Base-by-base conservation (phyloP, 1,140 invertebrate species). In the Sogatella furcifera region DNA sequence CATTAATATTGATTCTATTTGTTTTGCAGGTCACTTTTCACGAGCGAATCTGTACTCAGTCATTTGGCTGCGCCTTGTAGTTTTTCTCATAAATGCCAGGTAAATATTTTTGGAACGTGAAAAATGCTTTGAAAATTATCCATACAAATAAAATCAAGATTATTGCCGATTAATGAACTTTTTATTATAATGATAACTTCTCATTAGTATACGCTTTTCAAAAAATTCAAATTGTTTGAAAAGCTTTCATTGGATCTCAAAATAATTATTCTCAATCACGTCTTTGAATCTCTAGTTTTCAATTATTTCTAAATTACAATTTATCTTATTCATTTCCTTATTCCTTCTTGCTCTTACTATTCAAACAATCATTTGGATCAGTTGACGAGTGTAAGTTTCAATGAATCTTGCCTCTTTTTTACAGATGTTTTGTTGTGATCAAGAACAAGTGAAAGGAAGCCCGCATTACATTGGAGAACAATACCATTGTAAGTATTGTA, bases 1-100 rank as follows among this genome's bases (percentile, higher is more conserved):
- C 4, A 43, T 59, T 19, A 49, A 31, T 44, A 6, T 43, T 60
- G 31, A 31, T 38, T n/a, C 31, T 13, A n/a, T 41, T 53, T 57
- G 9, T 60, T 60, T 58, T 38, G 24, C 41, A 22, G 38, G 31
- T n/a, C 59, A 61, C n/a, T 57, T 52, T 21, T 64, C 8, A 49
- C 62, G 4, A 60, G 61, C 34, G 62, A 60, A 3, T 58, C 55
- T 5, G 61, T 57, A 38, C 49, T 42, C 9, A 44, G 49, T 17
- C 34, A 54, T n/a, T 57, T 61, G 41, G 44, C 52, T 4, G 52
- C 59, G 0, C 17, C 59, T 42, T 56, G 58, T n/a, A 56, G 34
- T 28, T 64, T 38, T 10, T 38, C 34, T 2, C 34, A 38, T 38
- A 38, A 38, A 38, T 38, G 34, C 9, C 34, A 38, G 34, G 34